Base-by-base conservation (phyloP, 1,140 invertebrate genomes). In the Drosophila insularis region DNA sequence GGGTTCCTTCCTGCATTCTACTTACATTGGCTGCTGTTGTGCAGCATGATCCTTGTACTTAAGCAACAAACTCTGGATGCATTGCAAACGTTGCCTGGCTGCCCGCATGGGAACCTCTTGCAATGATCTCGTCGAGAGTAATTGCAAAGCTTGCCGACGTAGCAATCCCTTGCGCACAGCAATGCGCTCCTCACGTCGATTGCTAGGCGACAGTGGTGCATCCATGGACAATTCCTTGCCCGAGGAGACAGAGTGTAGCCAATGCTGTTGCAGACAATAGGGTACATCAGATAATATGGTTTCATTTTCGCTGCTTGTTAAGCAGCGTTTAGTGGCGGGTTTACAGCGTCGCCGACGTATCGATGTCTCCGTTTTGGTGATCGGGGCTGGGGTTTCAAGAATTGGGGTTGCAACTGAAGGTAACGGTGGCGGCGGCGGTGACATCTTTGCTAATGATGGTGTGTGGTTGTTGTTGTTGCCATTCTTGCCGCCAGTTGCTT, bases 211-310 rank as follows among this genome's bases (percentile, higher is more conserved):
- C 0, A 72, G 23, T 0, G 54, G 68, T 7, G 54, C 3, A 35
- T 80, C 71, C 37, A 63, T 10, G 0, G n/a, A 13, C 17, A 68
- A 5, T 32, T 90, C 68, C 39, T 64, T 69, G 58, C 43, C 55
- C 2, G 10, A 39, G 8, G 50, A 35, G 10, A 5, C 27, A 3
- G 50, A 40, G n/a, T 71, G 63, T 32, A 90, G 14, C 90, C 90
- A 91, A 55, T 89, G 73, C 14, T 78, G 63, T 53, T 91, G 90
- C 43, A 91, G 19, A 23, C 81, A 89, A 62, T 91, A 91, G n/a
- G 87, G 89, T n/a, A 80, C 71, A 27, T 90, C 63, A 4, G 31
- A 2, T 19, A 37, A 55, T 32, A 68, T 37, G 6, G 50, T 63
- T n/a, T 81, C 73, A 11, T 73, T 89, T 23, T 89, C 80, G 32